Conservation (phyloP, 2,797 vertebrate genomes). For the Coilia nasus region DNA sequence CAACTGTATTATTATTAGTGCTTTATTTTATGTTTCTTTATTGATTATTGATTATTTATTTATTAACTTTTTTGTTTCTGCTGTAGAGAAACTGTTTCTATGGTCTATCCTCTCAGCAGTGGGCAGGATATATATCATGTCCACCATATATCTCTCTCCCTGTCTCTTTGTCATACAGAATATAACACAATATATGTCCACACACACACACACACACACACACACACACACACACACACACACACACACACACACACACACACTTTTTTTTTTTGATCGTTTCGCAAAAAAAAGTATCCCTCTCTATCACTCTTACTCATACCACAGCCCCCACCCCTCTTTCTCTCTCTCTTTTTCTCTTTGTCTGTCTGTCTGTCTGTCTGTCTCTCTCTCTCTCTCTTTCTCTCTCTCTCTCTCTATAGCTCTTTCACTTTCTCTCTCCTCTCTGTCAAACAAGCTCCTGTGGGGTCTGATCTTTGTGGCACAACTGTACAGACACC, state of each 20-base stretch:
- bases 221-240: too few relatives aligned
- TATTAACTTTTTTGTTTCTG: too few relatives aligned
- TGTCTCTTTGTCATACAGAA: background rate
- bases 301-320: background rate
- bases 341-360: too few relatives aligned
- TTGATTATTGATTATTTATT: too few relatives aligned
- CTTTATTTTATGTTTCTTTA: too few relatives aligned
- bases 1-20: too few relatives aligned
- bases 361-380: background rate
- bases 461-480: slow-evolving; percentile 26
- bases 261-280: background rate
- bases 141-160: background rate
- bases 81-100: too few relatives aligned
- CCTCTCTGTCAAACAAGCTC: slow-evolving; percentile 27
- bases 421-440: slow-evolving; percentile 26
- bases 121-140: too few relatives aligned
- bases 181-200: too few relatives aligned
- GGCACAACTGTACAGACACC: slow-evolving; percentile 27
- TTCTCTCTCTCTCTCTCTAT: slow-evolving; percentile 8
- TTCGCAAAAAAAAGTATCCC: background rate
- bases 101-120: too few relatives aligned
- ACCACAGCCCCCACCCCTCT: background rate
- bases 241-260: too few relatives aligned
- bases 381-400: background rate
- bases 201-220: too few relatives aligned